phyloP scores from a whole-genome alignment of 2,888 invertebrate species.

The Tridacna gigas region DNA sequence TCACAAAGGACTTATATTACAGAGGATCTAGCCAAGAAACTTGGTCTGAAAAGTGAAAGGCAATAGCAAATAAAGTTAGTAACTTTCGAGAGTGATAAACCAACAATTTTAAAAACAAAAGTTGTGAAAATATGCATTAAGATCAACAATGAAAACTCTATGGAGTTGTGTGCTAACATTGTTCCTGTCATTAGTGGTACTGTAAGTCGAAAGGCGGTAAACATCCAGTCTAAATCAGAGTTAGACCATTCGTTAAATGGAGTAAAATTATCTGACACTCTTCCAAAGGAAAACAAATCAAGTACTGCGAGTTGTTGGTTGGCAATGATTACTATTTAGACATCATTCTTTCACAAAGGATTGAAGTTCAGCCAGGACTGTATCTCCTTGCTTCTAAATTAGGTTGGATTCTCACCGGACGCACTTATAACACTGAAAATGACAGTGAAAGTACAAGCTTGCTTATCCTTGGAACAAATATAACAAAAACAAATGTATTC shows the following conservation, averaged over 20 bases:
- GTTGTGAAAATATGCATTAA: conserved; percentile 33
- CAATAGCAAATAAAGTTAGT: conserved; percentile 41
- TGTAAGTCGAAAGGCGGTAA: conserved; percentile 16
- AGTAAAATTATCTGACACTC: conserved; percentile 6
- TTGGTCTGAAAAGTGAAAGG: conserved; percentile 25
- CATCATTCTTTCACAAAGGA: conserved; percentile 12
- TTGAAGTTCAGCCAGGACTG: conserved; percentile 19
- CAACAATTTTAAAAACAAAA: conserved; percentile 40
- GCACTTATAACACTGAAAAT: neutral
- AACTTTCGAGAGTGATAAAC: conserved; percentile 41
- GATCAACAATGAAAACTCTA: conserved; percentile 32
- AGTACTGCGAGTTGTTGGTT: conserved; percentile 4
- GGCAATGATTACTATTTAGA: conserved; percentile 34
- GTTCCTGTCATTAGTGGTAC: conserved; percentile 49
- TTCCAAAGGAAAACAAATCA: conserved; percentile 14
- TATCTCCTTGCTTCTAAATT: conserved; percentile 23
- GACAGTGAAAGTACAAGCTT: conserved; percentile 4
- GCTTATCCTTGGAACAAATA: conserved; percentile 12
- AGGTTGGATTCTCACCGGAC: conserved; percentile 28
- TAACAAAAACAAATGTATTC: conserved; percentile 10
- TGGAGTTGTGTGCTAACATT: conserved; percentile 46
- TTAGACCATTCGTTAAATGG: neutral
- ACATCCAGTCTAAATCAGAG: neutral
- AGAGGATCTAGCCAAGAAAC: conserved; percentile 28
- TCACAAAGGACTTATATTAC: conserved; percentile 52